Conservation (phyloP, 2,797 vertebrate genomes). For the Pelobates cultripes region DNA sequence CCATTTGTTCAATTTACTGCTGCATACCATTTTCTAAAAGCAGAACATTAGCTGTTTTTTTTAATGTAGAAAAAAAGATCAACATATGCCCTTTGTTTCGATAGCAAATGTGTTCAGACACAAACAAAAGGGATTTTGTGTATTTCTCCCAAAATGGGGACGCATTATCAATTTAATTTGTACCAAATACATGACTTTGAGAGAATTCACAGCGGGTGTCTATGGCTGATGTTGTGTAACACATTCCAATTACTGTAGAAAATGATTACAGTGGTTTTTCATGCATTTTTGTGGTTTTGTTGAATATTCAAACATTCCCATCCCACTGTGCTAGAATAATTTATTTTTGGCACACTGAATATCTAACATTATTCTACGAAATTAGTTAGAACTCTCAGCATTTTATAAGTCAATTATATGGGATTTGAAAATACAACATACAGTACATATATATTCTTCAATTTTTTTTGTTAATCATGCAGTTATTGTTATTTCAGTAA, state of each 20-base stretch:
- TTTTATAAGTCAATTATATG: background rate
- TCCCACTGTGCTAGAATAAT: conserved; percentile 47
- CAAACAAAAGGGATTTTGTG: conserved; percentile 58
- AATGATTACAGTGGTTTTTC: conserved; percentile 54
- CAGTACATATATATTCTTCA: too few relatives aligned
- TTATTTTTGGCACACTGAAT: conserved; percentile 34
- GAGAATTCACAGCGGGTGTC: conserved; percentile 49
- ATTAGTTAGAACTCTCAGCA: conserved; percentile 57
- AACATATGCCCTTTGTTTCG: conserved; percentile 64
- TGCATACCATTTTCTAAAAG: conserved; percentile 55
- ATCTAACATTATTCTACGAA: conserved; percentile 20
- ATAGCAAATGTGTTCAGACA: conserved; percentile 57
- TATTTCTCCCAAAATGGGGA: conserved; percentile 41
- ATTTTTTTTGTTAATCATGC: too few relatives aligned
- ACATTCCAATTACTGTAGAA: conserved; percentile 54
- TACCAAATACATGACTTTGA: conserved; percentile 40
- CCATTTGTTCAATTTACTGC: conserved; percentile 57
- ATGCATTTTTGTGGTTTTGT: conserved; percentile 34
- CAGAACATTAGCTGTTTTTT: conserved; percentile 61
- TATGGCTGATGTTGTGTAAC: conserved; percentile 52
- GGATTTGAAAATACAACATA: background rate
- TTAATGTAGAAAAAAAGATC: conserved; percentile 41
- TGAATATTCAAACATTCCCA: conserved; percentile 40
- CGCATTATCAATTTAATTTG: conserved; percentile 5
- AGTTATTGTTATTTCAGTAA: too few relatives aligned